Conservation (phyloP, 1,140 invertebrate species). For the Pectinophora gossypiella region DNA sequence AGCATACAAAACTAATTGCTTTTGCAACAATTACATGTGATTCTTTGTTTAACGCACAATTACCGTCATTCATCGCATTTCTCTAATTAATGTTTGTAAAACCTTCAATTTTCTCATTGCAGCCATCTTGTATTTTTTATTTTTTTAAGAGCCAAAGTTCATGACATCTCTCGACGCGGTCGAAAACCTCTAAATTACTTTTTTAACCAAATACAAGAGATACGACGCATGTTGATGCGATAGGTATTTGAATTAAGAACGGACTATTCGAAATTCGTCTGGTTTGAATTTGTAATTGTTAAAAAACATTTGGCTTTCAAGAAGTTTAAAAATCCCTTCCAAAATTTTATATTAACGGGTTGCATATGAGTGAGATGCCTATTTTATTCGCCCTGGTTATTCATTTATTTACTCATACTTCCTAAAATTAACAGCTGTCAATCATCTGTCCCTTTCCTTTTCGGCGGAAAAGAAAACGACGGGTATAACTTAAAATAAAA, state of each 20-base stretch:
- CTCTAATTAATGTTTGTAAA: not conserved
- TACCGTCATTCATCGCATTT: not conserved
- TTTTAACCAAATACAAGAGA: not conserved
- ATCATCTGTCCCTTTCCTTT: too few species aligned
- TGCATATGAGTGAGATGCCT: too few species aligned
- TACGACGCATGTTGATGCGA: not conserved
- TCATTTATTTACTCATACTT: too few species aligned
- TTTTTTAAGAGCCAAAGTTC: not conserved
- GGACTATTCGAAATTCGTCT: too few species aligned
- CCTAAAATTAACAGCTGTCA: too few species aligned
- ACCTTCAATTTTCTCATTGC: not conserved
- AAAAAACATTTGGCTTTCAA: too few species aligned
- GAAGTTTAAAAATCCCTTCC: too few species aligned
- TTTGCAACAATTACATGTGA: constrained; percentile 36
- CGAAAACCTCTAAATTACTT: not conserved
- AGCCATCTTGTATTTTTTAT: not conserved
- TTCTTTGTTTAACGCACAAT: constrained; percentile 21
- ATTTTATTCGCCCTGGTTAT: too few species aligned
- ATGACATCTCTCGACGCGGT: not conserved
- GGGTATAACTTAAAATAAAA: too few species aligned
- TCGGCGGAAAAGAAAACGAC: too few species aligned
- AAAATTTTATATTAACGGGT: too few species aligned
- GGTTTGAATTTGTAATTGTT: not conserved
- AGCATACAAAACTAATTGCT: constrained; percentile 33
- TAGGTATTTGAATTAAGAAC: too few species aligned